A percentile compares a stretch with the other conserved stretches of the same genome.
phyloP scores from a whole-genome alignment of 2,113 vertebrate species.

The Indicator maculatus region DNA sequence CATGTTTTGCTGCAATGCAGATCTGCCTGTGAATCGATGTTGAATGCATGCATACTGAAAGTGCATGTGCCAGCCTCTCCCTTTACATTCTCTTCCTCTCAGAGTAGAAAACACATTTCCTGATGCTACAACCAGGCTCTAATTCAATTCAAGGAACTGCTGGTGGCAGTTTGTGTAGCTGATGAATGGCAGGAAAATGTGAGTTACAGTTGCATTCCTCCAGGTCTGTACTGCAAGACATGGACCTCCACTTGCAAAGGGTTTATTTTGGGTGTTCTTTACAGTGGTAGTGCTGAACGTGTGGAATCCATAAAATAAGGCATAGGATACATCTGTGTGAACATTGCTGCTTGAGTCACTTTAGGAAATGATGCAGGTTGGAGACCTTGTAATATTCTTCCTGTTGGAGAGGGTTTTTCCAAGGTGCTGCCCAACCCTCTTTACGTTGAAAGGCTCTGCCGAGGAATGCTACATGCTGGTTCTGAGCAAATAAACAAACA shows the following conservation, averaged over 20 bases:
- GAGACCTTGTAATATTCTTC: neutral
- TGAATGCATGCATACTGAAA: neutral
- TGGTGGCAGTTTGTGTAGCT: neutral
- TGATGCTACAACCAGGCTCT: neutral
- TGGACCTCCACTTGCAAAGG: neutral
- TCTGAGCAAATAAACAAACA: too few species aligned
- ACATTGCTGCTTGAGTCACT: neutral
- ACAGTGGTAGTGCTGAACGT: neutral
- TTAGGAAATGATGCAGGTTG: conserved; percentile 32
- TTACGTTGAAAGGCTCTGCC: neutral
- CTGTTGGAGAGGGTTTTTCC: neutral
- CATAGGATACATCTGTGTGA: conserved; percentile 34
- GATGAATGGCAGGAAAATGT: conserved; percentile 34
- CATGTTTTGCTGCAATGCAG: neutral
- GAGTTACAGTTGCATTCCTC: conserved; percentile 1
- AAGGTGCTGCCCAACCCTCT: neutral
- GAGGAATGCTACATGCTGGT: neutral
- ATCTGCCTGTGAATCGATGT: neutral
- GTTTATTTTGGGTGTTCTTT: conserved; percentile 16
- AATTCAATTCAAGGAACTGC: conserved; percentile 48
- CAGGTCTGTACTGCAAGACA: neutral
- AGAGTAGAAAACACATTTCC: neutral
- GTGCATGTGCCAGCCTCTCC: neutral
- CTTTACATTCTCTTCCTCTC: neutral
- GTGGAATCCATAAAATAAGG: conserved; percentile 4